Base-by-base conservation (phyloP, 2,888 invertebrate genomes). In the Calliphora vomitoria region DNA sequence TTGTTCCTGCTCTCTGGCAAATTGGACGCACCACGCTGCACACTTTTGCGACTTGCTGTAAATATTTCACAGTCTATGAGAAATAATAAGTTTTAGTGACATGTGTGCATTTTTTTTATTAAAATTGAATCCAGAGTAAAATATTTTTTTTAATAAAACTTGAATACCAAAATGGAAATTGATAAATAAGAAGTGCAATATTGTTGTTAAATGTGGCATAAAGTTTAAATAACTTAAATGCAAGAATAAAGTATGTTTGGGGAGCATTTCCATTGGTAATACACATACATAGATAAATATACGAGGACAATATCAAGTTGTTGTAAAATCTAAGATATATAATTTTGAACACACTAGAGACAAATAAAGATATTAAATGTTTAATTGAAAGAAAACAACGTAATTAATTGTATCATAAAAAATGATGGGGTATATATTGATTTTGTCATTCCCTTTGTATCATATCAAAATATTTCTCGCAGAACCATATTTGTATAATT, bases 61-160 rank as follows among this genome's bases (percentile, higher is more conserved):
- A 90, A 92, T 92, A 90, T 92, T 91, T 90, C 91, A 91, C 92
- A 92, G 92, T 92, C 92, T 92, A 91, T 91, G 90, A 91, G 91
- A 91, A 91, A 90, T 91, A 90, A 92, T 92, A 92, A 90, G 90
- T 87, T 87, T 82, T 82, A 75, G 82, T 90, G 91, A 89, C 92
- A 92, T 92, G 90, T 92, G 91, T 89, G 80, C 76, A 62, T 82
- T 76, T 85, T 82, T 76, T 85, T 85, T 82, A 75, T 87, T 80
- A 79, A 79, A 82, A 79, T 60, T 69, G 55, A 82, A 82, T 79
- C 64, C 58, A 66, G 75, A 83, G 20, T 62, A 62, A 20, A 60
- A 11, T 8, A 20, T 35, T 50, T 60, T 60, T 13, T 60, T 58
- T 60, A 35, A 35, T 35, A 35, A 35, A 35, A 35, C 35, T 35